Percentiles rank a stretch among this genome's conserved stretches.
Evolutionary conservation across 1,140 invertebrate species (phyloP).

Genomic region (Brachionus calyciflorus): DNA sequence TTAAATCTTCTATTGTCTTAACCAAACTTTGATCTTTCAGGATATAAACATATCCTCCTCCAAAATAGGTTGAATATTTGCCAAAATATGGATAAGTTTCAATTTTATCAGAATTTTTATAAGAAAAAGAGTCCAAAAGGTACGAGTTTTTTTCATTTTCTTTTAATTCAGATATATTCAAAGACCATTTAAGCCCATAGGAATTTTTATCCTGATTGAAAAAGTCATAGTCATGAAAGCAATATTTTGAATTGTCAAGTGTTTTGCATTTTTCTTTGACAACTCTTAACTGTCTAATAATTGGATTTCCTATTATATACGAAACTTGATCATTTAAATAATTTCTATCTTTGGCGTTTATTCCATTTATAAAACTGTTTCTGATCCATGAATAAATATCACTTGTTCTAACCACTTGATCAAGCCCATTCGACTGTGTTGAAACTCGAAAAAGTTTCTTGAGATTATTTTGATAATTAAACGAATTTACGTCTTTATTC

Average conservation of each 20-base stretch:
- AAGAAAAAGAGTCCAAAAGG: too few species aligned
- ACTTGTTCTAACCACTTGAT: slow-evolving; percentile 50
- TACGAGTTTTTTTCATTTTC: not conserved
- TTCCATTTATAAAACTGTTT: too few species aligned
- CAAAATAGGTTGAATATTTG: slow-evolving; percentile 61
- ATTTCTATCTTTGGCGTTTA: too few species aligned
- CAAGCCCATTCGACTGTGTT: not conserved
- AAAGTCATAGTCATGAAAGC: not conserved
- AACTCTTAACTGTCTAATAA: slow-evolving; percentile 62
- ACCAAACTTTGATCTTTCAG: slow-evolving; percentile 54
- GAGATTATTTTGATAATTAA: slow-evolving; percentile 59
- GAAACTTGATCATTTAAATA: slow-evolving; percentile 63
- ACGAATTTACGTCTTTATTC: slow-evolving; percentile 49
- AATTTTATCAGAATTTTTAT: slow-evolving; percentile 49
- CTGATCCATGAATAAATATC: slow-evolving; percentile 49
- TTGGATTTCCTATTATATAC: slow-evolving; percentile 64
- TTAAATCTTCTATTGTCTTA: slow-evolving; percentile 61
- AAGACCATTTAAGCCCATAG: slow-evolving; percentile 8
- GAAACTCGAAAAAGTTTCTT: slow-evolving; percentile 55
- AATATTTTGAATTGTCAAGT: not conserved
- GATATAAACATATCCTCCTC: slow-evolving; percentile 64
- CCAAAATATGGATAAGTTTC: slow-evolving; percentile 62
- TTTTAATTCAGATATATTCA: not conserved
- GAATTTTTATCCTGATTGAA: slow-evolving; percentile 28
- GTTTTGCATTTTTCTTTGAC: not conserved